A percentile compares a stretch with the other conserved stretches of the same genome.
Evolutionary conservation across 2,113 vertebrate genomes (phyloP).

Genomic region (Lonchura striata): DNA sequence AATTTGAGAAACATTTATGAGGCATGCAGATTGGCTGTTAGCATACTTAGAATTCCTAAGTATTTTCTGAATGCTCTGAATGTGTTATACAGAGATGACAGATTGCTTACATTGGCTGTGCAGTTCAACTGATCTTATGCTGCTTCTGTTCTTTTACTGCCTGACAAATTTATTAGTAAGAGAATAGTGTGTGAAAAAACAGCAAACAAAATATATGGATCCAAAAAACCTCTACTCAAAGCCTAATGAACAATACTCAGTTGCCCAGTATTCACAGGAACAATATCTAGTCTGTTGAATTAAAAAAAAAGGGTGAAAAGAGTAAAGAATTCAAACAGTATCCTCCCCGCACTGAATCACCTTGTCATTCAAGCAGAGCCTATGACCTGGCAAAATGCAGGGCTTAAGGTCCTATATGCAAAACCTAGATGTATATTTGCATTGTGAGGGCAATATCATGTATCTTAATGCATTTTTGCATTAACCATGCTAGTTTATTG

Average conservation of each 20-base stretch:
- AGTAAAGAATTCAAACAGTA: background rate
- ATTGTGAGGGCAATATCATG: background rate
- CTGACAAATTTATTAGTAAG: background rate
- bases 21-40: background rate
- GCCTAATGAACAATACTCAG: background rate
- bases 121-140: background rate
- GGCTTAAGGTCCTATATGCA: background rate
- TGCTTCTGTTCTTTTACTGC: slow-evolving; percentile 1
- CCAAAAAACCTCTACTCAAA: background rate
- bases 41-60: background rate
- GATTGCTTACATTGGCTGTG: slow-evolving; percentile 2
- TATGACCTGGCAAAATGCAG: background rate
- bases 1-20: slow-evolving; percentile 23
- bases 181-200: background rate
- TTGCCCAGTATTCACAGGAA: background rate
- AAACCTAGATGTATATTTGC: background rate
- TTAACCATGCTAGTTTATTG: background rate
- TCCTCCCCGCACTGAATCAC: background rate
- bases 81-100: background rate
- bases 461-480: background rate
- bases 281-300: background rate
- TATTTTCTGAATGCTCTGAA: background rate
- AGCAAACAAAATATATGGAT: background rate
- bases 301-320: background rate
- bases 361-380: background rate